These are phyloP conservation scores for Notarius lentiginosus DNA, from an alignment of 2,113 vertebrate species.

Conservation along the genomic window DNA sequence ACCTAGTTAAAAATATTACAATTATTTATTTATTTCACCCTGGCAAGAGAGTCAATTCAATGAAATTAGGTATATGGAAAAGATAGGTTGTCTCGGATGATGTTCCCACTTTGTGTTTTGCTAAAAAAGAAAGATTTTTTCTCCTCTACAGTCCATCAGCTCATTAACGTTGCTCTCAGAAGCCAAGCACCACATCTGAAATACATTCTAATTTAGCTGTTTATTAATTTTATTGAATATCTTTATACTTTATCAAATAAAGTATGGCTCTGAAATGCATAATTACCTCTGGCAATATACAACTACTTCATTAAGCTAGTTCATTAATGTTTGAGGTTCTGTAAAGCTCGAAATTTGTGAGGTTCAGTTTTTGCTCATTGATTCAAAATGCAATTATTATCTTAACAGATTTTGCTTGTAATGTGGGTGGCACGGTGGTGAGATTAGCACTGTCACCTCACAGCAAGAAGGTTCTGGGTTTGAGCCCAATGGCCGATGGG, in stretches of 20 bases:
- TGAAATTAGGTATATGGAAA: constrained; percentile 42
- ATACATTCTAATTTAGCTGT: neutral
- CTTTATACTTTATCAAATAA: neutral
- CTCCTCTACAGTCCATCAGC: neutral
- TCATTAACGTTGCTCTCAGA: neutral
- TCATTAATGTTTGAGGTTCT: neutral
- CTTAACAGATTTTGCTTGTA: neutral
- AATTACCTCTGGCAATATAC: neutral
- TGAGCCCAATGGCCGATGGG: too few relatives aligned
- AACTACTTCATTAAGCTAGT: neutral
- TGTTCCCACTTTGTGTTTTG: neutral
- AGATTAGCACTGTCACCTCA: too few relatives aligned
- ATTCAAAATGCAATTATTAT: neutral
- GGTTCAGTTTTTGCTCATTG: neutral
- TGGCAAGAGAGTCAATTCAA: neutral
- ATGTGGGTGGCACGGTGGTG: too few relatives aligned
- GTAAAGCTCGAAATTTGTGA: neutral
- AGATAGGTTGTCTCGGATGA: neutral
- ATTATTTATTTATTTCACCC: too few relatives aligned
- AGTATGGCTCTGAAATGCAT: neutral
- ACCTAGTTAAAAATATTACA: neutral
- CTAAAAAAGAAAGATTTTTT: neutral
- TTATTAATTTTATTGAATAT: neutral
- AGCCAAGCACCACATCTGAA: neutral
- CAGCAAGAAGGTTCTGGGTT: too few relatives aligned